These are phyloP conservation scores for Epicampocera succincta DNA, from an alignment of 2,888 invertebrate genomes.

Conservation along the genomic window DNA sequence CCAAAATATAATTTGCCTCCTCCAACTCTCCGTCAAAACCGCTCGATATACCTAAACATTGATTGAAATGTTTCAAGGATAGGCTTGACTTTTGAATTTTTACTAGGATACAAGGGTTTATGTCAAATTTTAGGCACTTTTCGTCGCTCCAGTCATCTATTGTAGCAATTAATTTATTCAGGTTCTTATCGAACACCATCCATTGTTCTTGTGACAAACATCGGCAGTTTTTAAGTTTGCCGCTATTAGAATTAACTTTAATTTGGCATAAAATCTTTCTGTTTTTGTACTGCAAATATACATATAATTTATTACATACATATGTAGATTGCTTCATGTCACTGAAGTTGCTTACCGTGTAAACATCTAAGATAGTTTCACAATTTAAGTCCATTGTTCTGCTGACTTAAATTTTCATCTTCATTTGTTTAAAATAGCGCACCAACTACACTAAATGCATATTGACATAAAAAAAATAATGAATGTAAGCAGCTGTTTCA, in stretches of 20 bases:
- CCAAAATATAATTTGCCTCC: conserved; percentile 18
- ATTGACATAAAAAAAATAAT: too few species aligned
- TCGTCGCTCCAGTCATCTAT: conserved; percentile 10
- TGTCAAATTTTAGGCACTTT: conserved; percentile 26
- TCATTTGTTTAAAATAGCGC: neutral
- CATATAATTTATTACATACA: neutral
- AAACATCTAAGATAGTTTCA: conserved; percentile 61
- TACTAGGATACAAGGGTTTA: conserved; percentile 47
- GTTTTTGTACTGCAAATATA: conserved; percentile 43
- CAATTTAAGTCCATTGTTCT: conserved; percentile 51
- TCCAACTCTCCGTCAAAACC: neutral
- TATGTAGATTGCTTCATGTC: neutral
- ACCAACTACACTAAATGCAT: neutral
- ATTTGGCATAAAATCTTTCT: conserved; percentile 47
- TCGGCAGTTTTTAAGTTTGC: conserved; percentile 40
- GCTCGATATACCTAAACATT: neutral
- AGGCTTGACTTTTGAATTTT: conserved; percentile 46
- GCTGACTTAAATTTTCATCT: neutral
- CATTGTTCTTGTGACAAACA: conserved; percentile 43
- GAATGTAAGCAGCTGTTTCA: too few species aligned
- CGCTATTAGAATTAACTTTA: conserved; percentile 22
- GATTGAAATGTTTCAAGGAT: conserved; percentile 25
- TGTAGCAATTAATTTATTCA: conserved; percentile 20
- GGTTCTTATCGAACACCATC: conserved; percentile 46
- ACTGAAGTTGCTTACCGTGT: conserved; percentile 30